phyloP scores from a whole-genome alignment of 2,888 invertebrate species.

The Ophraella communa region DNA sequence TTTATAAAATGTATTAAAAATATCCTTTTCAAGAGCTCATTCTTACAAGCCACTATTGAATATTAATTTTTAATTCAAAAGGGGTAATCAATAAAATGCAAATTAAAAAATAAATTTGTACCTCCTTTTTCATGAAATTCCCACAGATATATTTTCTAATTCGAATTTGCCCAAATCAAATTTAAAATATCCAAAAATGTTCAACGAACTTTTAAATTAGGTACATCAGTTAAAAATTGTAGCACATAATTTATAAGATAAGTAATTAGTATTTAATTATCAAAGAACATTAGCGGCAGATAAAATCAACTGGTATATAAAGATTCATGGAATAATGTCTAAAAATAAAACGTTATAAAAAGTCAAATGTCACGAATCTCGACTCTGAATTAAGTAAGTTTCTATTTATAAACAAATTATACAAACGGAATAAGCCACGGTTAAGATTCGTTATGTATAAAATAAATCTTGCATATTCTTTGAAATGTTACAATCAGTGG shows the following conservation, averaged over 20 bases:
- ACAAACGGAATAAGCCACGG: slow-evolving; percentile 5
- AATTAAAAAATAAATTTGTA: too few relatives aligned
- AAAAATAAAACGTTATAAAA: slow-evolving; percentile 40
- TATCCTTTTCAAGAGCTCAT: too few relatives aligned
- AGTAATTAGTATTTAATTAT: not conserved
- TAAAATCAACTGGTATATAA: not conserved
- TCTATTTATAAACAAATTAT: slow-evolving; percentile 42
- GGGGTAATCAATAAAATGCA: too few relatives aligned
- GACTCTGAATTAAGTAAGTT: slow-evolving; percentile 38
- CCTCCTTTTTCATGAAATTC: too few relatives aligned
- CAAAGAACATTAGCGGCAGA: not conserved
- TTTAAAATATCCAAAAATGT: too few relatives aligned
- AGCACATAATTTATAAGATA: not conserved
- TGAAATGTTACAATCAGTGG: slow-evolving; percentile 5
- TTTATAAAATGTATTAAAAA: too few relatives aligned
- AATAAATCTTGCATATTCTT: slow-evolving; percentile 7
- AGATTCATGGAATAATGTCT: slow-evolving; percentile 21
- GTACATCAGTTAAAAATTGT: not conserved
- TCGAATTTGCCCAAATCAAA: too few relatives aligned
- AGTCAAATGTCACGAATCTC: slow-evolving; percentile 44
- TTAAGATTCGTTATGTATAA: slow-evolving; percentile 8
- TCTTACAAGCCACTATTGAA: too few relatives aligned
- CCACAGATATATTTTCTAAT: too few relatives aligned
- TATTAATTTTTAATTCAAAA: too few relatives aligned
- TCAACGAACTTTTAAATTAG: too few relatives aligned